Percentiles rank a stretch among this genome's conserved stretches.
Conservation (phyloP, 1,140 invertebrate species). For the Harpegnathos saltator region DNA sequence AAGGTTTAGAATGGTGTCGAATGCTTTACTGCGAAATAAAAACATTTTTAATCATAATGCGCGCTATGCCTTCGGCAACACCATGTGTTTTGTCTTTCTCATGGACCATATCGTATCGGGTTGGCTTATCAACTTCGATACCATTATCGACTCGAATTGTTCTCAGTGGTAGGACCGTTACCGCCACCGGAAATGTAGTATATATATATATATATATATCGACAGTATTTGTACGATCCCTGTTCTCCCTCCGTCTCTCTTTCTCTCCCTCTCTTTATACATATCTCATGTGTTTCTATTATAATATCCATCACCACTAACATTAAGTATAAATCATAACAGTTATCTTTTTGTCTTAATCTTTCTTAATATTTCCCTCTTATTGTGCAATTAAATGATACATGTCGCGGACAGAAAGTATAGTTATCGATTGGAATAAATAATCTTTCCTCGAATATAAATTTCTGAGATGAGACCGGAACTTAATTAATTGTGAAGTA, state of each 20-base stretch:
- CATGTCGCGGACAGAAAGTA: background rate
- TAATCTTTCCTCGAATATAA: background rate
- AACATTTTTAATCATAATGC: conserved; percentile 68
- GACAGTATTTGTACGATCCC: conserved; percentile 71
- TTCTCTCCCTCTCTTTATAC: too few species aligned
- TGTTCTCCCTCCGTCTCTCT: too few species aligned
- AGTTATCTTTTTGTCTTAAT: conserved; percentile 35
- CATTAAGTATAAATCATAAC: conserved; percentile 5
- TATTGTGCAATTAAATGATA: conserved; percentile 13
- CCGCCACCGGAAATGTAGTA: conserved; percentile 77
- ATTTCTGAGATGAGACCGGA: background rate
- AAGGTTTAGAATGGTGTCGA: conserved; percentile 70
- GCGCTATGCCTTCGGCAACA: conserved; percentile 7
- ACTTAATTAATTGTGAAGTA: too few species aligned
- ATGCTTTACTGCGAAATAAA: conserved; percentile 63
- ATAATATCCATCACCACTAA: conserved; percentile 29
- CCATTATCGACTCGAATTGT: conserved; percentile 77
- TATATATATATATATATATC: too few species aligned
- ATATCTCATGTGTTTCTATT: conserved; percentile 13
- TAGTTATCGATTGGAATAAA: background rate
- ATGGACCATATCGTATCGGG: conserved; percentile 81
- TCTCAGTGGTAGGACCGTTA: conserved; percentile 65
- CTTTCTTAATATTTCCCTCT: conserved; percentile 1
- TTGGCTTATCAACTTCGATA: conserved; percentile 82
- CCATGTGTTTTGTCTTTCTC: conserved; percentile 82